Base-by-base conservation (phyloP, 2,113 vertebrate genomes). In the Limnothrissa miodon region DNA sequence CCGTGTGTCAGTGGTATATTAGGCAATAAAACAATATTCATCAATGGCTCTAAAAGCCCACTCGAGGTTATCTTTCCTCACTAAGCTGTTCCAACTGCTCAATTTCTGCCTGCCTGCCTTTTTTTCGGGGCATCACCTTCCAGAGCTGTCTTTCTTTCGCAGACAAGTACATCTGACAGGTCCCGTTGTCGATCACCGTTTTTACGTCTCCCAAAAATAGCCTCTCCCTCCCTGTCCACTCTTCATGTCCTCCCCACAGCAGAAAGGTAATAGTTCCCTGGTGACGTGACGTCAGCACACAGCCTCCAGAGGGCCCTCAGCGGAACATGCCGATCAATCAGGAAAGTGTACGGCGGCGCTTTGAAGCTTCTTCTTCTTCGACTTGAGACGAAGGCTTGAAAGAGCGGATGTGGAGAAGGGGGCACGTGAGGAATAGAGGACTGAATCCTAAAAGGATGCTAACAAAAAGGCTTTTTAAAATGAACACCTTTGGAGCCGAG, bases 141-240 rank as follows among this genome's bases (percentile, higher is more conserved):
- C 66, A 25, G 29, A 66, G 59, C 29, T 2, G 59, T 33, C 11
- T 66, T 56, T 56, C 23, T 21, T 66, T 25, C 36, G 33, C 33
- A 33, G 66, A 74, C 66, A 15, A n/a, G 66, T 39, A 36, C 36
- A 74, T 36, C 66, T 74, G 66, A 74, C 66, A 74, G 66, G 66
- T 15, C 13, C 33, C 4, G 66, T 33, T 36, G 33, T 17, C 66
- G 15, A 33, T 74, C 66, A 36, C 33, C 25, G 15, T 74, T 74
- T 74, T 39, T 74, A 13, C 36, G 29, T 74, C 29, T 36, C 33
- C 66, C 33, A 74, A 74, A 74, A 74, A 74, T 74, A 74, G 66
- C 29, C 15, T 74, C 11, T 74, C 66, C 0, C 25, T 29, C 62
- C 62, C 66, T 15, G 29, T 29, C 66, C 29, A 74, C 66, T 36